Base-by-base conservation (phyloP, 2,888 invertebrate species). In the Sesamia inferens region DNA sequence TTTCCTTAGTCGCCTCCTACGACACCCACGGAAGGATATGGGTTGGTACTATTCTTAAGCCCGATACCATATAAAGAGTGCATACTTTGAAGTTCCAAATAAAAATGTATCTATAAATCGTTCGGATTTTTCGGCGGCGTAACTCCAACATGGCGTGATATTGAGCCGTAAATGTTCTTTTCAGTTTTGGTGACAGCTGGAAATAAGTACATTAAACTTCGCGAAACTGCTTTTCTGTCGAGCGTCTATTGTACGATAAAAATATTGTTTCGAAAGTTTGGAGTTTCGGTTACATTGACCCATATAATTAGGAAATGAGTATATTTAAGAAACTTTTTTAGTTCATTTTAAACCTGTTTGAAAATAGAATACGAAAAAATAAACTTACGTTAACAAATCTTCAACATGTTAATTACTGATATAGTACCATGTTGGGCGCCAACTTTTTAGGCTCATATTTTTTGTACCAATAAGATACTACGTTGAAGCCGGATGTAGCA, bases 171-270 rank as follows among this genome's bases (percentile, higher is more conserved):
- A 83, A 72, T 72, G 65, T 63, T 51, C 16, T 63, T 63, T 71
- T 55, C 55, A 24, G 48, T 64, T 79, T 83, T 57, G 65, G 58
- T 83, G 79, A 80, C 83, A 83, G 79, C 65, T 47, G 14, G 39
- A 70, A 76, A 63, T 76, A 81, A 76, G 66, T 76, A 81, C 69
- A 63, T 65, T 39, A 39, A 78, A 79, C 51, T 68, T 68, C 19
- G 68, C 68, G 8, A 79, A 83, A 83, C 65, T 68, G 65, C 72
- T 58, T 66, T 51, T 11, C 54, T 59, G 65, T 68, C 66, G 11
- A 68, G 57, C 10, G 8, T 13, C 31, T 62, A 66, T 65, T 65
- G 54, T 72, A 57, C 68, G 24, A 44, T 19, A 10, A 19, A 82
- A 67, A 63, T 42, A 39, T 39, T 0, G 7, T 59, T 47, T 24